Conservation (phyloP, 2,888 invertebrate species). For the Phytoseiulus persimilis region DNA sequence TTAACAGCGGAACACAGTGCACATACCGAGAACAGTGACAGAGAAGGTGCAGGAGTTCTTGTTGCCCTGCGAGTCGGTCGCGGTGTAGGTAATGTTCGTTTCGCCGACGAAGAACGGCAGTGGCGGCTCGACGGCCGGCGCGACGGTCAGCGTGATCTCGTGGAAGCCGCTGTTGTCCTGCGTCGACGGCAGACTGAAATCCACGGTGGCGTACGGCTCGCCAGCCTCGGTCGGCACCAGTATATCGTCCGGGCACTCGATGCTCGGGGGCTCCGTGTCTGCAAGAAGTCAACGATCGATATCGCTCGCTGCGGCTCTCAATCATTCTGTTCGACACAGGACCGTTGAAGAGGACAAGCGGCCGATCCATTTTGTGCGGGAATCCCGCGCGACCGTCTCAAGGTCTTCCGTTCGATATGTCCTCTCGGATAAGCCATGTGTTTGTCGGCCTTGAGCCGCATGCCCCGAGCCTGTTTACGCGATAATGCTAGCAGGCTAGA, state of each 20-base stretch:
- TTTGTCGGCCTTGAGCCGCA: no score
- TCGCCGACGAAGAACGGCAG: constrained; percentile 57
- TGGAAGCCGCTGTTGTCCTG: constrained; percentile 57
- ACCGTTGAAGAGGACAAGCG: not conserved
- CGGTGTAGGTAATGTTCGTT: constrained; percentile 56
- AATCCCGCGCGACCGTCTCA: no score
- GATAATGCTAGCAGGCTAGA: no score
- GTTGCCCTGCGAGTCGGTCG: constrained; percentile 59
- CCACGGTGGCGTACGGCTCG: constrained; percentile 55
- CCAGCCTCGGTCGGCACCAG: constrained; percentile 53
- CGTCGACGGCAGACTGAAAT: constrained; percentile 54
- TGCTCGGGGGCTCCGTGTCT: constrained; percentile 58
- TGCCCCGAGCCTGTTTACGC: no score
- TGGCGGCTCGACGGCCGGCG: constrained; percentile 57
- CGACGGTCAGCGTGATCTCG: constrained; percentile 56
- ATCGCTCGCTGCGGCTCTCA: not conserved
- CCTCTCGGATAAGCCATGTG: no score
- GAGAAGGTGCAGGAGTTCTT: constrained; percentile 58
- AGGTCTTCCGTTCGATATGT: no score
- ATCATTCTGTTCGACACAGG: not conserved
- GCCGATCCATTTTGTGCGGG: constrained; percentile 25
- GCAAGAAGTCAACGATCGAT: constrained; percentile 42
- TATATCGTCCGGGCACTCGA: constrained; percentile 57
- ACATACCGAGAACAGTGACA: constrained; percentile 56
- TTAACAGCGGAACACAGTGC: not conserved